Conservation (phyloP, 2,797 vertebrate genomes). For the Ciconia nigra region DNA sequence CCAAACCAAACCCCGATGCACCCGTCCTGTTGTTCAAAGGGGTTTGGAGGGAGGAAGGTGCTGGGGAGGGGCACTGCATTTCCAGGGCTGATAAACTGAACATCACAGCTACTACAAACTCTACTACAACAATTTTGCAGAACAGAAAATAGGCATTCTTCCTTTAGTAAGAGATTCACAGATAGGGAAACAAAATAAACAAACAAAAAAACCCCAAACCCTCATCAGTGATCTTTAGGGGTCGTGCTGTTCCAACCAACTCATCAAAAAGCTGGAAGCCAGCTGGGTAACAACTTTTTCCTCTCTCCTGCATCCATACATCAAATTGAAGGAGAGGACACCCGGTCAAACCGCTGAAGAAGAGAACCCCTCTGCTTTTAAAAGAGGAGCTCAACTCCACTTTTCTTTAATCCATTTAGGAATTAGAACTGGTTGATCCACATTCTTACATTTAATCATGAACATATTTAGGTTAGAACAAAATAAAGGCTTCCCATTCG, state of each 20-base stretch:
- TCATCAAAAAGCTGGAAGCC: neutral
- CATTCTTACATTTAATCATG: neutral
- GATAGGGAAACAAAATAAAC: neutral
- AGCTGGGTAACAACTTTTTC: neutral
- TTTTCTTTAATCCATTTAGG: neutral
- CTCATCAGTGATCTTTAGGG: neutral
- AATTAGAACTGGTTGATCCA: neutral
- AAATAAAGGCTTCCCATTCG: neutral
- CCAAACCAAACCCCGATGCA: neutral
- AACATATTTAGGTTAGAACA: conserved; percentile 10
- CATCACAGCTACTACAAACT: neutral
- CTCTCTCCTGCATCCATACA: neutral
- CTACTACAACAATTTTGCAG: neutral
- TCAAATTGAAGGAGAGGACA: neutral
- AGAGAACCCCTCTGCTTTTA: neutral
- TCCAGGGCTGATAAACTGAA: neutral
- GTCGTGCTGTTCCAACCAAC: neutral
- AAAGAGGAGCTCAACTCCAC: neutral
- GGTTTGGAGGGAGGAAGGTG: neutral
- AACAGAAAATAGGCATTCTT: neutral
- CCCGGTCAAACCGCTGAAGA: neutral
- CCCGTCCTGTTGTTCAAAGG: neutral
- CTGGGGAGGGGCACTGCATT: fast-evolving
- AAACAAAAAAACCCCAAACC: fast-evolving
- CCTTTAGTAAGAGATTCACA: neutral